These are phyloP conservation scores for Lycocerus yunnanus DNA, from an alignment of 2,888 invertebrate species.

Conservation along the genomic window DNA sequence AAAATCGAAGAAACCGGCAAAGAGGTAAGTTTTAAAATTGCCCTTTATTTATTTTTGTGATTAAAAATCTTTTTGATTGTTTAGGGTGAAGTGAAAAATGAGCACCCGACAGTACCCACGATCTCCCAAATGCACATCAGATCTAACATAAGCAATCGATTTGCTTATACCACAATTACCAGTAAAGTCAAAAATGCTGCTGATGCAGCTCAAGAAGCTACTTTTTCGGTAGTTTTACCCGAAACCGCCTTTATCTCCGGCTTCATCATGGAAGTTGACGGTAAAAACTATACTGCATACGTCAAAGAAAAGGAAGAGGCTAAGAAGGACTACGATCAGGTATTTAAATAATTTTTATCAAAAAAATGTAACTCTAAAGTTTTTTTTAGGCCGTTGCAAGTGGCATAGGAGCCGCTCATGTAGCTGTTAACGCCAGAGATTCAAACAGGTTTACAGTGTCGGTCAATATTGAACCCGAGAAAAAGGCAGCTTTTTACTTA, in stretches of 20 bases:
- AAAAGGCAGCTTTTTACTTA: conserved; percentile 68
- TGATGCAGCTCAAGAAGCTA: conserved; percentile 63
- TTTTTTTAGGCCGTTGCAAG: conserved; percentile 58
- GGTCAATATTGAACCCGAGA: conserved; percentile 67
- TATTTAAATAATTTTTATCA: conserved; percentile 26
- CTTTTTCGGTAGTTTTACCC: conserved; percentile 69
- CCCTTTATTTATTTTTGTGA: background rate
- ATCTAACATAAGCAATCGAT: conserved; percentile 67
- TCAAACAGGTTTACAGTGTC: conserved; percentile 72
- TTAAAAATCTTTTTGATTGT: background rate
- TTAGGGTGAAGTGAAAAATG: background rate
- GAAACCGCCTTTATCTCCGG: conserved; percentile 73
- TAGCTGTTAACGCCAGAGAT: conserved; percentile 68
- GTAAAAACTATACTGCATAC: conserved; percentile 66
- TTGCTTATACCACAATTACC: conserved; percentile 67
- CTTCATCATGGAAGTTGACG: conserved; percentile 69
- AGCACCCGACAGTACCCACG: conserved; percentile 40
- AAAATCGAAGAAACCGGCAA: background rate
- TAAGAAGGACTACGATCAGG: conserved; percentile 56
- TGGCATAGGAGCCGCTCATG: conserved; percentile 65
- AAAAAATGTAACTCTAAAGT: background rate
- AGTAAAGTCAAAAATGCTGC: conserved; percentile 68
- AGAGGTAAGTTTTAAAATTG: background rate
- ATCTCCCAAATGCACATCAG: conserved; percentile 65
- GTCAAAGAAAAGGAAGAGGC: conserved; percentile 70